Conservation (phyloP, 2,797 vertebrate genomes). For the Semotilus atromaculatus region DNA sequence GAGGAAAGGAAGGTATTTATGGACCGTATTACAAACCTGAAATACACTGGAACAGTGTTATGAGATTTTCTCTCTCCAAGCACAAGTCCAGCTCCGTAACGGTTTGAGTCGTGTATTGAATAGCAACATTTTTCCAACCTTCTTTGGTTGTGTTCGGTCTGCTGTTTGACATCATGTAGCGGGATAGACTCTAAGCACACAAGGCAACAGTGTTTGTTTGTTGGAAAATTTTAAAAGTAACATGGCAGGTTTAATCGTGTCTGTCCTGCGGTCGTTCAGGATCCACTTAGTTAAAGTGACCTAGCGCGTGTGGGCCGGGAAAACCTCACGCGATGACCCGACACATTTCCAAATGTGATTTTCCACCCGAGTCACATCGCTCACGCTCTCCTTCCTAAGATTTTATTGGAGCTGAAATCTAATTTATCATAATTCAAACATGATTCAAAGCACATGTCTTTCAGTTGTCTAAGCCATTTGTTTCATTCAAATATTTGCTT, state of each 20-base stretch:
- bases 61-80: slow-evolving; percentile 13
- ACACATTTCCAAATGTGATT: slow-evolving; percentile 44
- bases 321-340: slow-evolving; percentile 5
- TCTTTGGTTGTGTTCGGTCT: slow-evolving; percentile 2
- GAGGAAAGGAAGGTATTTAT: slow-evolving; percentile 28
- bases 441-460: slow-evolving; percentile 51
- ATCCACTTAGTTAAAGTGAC: slow-evolving; percentile 35
- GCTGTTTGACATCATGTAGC: background rate
- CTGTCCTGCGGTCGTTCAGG: background rate
- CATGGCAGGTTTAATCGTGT: background rate
- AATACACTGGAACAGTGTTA: slow-evolving; percentile 29
- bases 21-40: slow-evolving; percentile 20
- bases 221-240: background rate
- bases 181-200: slow-evolving; percentile 8
- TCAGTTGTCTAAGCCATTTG: slow-evolving; percentile 51
- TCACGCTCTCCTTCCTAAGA: slow-evolving; percentile 23
- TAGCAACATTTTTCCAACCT: background rate
- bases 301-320: too few species aligned
- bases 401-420: slow-evolving; percentile 53
- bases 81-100: slow-evolving; percentile 10
- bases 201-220: background rate
- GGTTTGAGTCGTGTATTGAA: background rate
- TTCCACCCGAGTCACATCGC: slow-evolving; percentile 7
- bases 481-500: slow-evolving; percentile 60
- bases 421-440: slow-evolving; percentile 59